Evolutionary conservation across 1,140 invertebrate species (phyloP).

Genomic region (Drosophila sp.): DNA sequence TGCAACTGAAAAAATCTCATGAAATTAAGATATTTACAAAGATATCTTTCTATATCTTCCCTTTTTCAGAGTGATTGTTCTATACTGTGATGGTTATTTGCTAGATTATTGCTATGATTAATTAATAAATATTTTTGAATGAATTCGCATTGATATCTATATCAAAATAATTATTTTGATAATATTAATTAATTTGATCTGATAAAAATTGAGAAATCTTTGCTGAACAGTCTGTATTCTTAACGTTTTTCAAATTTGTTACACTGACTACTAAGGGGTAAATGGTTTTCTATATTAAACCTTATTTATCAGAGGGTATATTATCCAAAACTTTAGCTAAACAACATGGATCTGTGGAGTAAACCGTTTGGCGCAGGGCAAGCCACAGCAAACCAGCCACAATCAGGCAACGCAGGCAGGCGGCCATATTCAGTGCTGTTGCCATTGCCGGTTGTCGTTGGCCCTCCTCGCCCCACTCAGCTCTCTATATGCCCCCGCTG

Average conservation of each 20-base stretch:
- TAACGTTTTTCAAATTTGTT: background rate
- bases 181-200: background rate
- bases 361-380: slow-evolving; percentile 40
- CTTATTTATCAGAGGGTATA: background rate
- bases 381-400: slow-evolving; percentile 61
- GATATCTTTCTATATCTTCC: too few species aligned
- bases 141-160: too few species aligned
- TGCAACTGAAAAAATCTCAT: too few species aligned
- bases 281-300: background rate
- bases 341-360: background rate
- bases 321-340: slow-evolving; percentile 24
- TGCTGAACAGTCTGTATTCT: background rate
- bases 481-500: slow-evolving; percentile 37
- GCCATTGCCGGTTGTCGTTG: slow-evolving; percentile 47
- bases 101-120: too few species aligned
- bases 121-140: too few species aligned
- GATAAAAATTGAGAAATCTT: background rate
- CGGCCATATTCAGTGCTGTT: slow-evolving; percentile 69
- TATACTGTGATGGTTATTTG: too few species aligned
- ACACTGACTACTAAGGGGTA: background rate
- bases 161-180: too few species aligned
- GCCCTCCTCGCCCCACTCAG: slow-evolving; percentile 8
- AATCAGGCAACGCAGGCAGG: slow-evolving; percentile 59
- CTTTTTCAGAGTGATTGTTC: too few species aligned
- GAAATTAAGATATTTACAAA: too few species aligned